Evolutionary conservation across 2,888 invertebrate species (phyloP), one percentile per base, ranked within the genome.

Genomic region (Lycophotia porphyrea): DNA sequence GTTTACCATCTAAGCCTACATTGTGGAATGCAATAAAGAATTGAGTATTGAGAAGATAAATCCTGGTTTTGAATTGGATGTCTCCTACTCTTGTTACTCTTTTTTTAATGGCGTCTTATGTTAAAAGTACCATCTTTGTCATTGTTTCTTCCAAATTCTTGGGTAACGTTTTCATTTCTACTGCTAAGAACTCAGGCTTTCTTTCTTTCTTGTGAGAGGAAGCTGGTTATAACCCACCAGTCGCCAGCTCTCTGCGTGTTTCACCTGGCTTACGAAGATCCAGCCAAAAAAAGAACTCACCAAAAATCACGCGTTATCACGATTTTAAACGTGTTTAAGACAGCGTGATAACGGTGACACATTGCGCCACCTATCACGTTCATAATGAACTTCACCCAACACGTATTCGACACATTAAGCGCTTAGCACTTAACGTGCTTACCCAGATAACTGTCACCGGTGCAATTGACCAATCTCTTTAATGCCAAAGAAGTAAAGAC

Each of bases 401-500:
- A 49, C 36, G 49, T 44, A 64, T 74, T 73, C 61, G 52, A 70
- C 44, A 72, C 78, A 76, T 84, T 85, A 85, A 81, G 66, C 71
- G 73, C 85, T 87, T n/a, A 82, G 69, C 86, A 77, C 80, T 86
- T 86, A 80, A 73, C 71, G 31, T 74, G 42, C 39, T 68, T 67
- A 61, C 63, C 31, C 44, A 13, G 84, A 86, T 84, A 81, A 81
- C 75, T 76, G 64, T 66, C 82, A 67, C 58, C 70, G 64, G 72
- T 47, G 64, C 75, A 84, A 87, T 85, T 84, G 84, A 87, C 44
- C 44, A 87, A 84, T 71, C 70, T 75, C 55, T 63, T 73, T 68
- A 69, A 71, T 65, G 52, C 13, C 47, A 52, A 76, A 44, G 75
- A 81, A 55, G 18, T 52, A 63, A 64, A 76, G 31, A 68, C 49